Percentiles rank a stretch among this genome's conserved stretches.
These are phyloP conservation scores for Apostichopus californicus DNA, from an alignment of 35 echinoderm and acorn worm genomes.

Conservation along the genomic window DNA sequence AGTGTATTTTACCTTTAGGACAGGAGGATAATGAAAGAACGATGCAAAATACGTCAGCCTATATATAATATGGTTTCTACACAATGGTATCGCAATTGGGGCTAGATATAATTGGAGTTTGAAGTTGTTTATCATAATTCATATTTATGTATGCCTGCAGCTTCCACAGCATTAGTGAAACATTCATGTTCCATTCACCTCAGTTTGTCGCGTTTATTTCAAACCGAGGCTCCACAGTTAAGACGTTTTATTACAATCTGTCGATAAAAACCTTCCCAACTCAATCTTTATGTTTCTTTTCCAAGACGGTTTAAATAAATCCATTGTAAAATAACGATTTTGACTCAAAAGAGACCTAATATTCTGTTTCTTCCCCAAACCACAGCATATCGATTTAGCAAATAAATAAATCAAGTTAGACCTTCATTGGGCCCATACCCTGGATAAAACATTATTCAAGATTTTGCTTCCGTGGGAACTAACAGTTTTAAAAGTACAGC, in stretches of 20 bases:
- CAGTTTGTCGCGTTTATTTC: no score
- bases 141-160: no score
- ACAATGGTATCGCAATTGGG: no score
- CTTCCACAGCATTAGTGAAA: no score
- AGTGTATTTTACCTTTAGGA: no score
- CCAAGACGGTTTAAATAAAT: background rate
- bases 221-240: no score
- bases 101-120: no score
- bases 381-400: constrained; percentile 7
- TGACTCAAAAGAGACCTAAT: constrained; percentile 4
- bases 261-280: background rate
- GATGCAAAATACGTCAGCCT: no score
- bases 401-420: constrained; percentile 25
- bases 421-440: background rate
- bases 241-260: background rate
- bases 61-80: no score
- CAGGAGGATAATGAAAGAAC: no score
- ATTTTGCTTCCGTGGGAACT: background rate
- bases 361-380: constrained; percentile 8
- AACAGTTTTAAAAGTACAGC: constrained; percentile 4
- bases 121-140: no score
- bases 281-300: background rate
- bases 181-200: no score
- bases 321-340: background rate
- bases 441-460: background rate